phyloP scores from a whole-genome alignment of 2,888 invertebrate species.

The Brachyptera putata region DNA sequence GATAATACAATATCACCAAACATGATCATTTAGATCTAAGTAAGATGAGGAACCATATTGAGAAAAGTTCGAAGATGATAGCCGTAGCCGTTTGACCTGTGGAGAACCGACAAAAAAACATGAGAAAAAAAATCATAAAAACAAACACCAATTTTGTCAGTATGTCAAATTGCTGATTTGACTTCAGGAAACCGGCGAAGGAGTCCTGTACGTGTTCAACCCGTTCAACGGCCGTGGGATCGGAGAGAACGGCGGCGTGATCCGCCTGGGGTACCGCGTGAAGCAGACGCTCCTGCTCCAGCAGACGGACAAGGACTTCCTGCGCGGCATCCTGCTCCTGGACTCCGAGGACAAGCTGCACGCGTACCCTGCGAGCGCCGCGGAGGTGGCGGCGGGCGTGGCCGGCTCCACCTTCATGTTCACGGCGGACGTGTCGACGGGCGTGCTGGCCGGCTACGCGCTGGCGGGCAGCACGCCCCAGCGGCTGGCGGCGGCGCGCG shows the following conservation, averaged over 20 bases:
- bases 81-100: too few species aligned
- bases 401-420: conserved; percentile 60
- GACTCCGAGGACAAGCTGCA: conserved; percentile 61
- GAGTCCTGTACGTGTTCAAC: conserved; percentile 77
- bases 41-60: too few species aligned
- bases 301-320: conserved; percentile 63
- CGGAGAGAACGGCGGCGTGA: conserved; percentile 38
- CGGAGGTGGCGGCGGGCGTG: conserved; percentile 48
- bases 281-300: conserved; percentile 71
- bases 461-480: conserved; percentile 49
- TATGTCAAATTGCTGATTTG: too few species aligned
- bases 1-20: too few species aligned
- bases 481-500: conserved; percentile 56
- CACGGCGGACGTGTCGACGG: conserved; percentile 55
- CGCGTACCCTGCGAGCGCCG: conserved; percentile 59
- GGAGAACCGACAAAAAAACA: too few species aligned
- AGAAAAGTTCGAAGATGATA: too few species aligned
- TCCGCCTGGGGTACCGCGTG: conserved; percentile 60
- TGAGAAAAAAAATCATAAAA: too few species aligned
- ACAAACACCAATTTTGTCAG: too few species aligned
- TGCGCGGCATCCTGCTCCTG: conserved; percentile 74
- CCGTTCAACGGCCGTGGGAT: conserved; percentile 79
- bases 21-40: too few species aligned
- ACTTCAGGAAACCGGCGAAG: conserved; percentile 58
- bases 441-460: conserved; percentile 59